These are phyloP conservation scores for Illadopsis cleaveri DNA, from an alignment of 2,113 vertebrate genomes.

Conservation along the genomic window DNA sequence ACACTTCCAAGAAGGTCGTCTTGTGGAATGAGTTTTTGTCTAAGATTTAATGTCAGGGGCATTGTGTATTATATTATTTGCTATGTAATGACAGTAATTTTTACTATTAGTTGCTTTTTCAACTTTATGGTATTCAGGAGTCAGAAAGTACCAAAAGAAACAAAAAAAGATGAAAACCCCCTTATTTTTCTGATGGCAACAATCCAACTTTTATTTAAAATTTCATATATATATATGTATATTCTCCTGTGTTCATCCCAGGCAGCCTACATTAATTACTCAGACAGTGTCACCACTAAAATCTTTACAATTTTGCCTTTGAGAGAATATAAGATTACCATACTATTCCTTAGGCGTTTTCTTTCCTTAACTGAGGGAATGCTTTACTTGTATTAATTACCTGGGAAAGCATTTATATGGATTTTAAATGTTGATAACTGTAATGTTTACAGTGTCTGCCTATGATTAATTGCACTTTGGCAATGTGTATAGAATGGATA, in stretches of 20 bases:
- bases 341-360: not conserved
- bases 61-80: not conserved
- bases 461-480: not conserved
- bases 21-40: not conserved
- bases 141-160: not conserved
- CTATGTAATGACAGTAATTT: not conserved
- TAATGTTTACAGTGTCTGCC: not conserved
- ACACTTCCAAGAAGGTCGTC: not conserved
- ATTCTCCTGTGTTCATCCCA: not conserved
- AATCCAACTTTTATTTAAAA: not conserved
- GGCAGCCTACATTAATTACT: constrained; percentile 17
- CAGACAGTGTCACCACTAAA: constrained; percentile 1
- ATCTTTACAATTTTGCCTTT: constrained; percentile 37
- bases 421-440: not conserved
- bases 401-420: not conserved
- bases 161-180: not conserved
- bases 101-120: not conserved
- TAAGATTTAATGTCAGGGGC: not conserved
- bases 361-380: not conserved
- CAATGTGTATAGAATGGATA: not conserved
- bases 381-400: not conserved
- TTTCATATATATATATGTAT: not conserved
- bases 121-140: not conserved
- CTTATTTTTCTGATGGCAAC: not conserved
- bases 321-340: not conserved